Percentiles rank a stretch among this genome's conserved stretches.
phyloP scores from a whole-genome alignment of 2,888 invertebrate genomes.

The Boloria selene region DNA sequence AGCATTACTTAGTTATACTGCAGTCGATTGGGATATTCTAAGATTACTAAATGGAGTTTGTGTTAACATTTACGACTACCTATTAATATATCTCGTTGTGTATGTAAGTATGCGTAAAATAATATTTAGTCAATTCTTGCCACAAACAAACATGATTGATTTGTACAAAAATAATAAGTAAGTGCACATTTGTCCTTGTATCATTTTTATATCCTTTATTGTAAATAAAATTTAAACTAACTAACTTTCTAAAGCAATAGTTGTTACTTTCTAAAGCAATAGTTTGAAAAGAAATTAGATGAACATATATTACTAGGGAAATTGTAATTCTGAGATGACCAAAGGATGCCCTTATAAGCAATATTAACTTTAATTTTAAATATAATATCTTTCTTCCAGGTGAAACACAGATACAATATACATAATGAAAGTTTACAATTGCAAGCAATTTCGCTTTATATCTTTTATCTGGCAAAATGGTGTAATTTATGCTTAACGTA shows the following conservation, averaged over 20 bases:
- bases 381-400: constrained; percentile 7
- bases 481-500: constrained; percentile 37
- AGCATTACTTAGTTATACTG: not conserved
- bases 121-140: not conserved
- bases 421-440: constrained; percentile 15
- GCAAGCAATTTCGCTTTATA: constrained; percentile 16
- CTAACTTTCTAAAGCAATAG: no score
- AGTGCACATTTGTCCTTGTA: not conserved
- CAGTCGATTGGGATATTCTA: no score
- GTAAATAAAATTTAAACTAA: no score
- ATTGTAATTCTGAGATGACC: no score
- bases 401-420: constrained; percentile 3
- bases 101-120: not conserved
- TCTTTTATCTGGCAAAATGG: constrained; percentile 32
- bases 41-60: no score
- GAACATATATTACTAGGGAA: no score
- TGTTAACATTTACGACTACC: no score
- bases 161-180: not conserved
- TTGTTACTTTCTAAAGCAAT: no score
- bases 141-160: not conserved
- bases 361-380: no score
- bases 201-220: not conserved
- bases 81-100: not conserved
- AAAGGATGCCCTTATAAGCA: no score
- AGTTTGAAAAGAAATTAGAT: no score